These are phyloP conservation scores for Amphipyra berbera DNA, from an alignment of 2,888 invertebrate species.

Conservation along the genomic window DNA sequence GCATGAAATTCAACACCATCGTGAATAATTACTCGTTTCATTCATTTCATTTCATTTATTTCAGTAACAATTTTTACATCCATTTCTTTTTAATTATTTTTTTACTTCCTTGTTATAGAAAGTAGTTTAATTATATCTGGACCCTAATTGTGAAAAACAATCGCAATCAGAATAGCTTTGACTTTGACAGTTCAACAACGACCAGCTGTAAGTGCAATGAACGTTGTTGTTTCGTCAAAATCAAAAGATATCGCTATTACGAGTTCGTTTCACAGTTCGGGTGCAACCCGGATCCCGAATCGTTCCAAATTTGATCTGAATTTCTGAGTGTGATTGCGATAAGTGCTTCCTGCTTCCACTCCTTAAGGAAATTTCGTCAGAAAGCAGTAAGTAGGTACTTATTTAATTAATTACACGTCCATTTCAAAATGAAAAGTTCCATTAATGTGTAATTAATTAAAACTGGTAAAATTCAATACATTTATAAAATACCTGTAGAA, in stretches of 20 bases:
- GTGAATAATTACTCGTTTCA: constrained; percentile 30
- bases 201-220: no score
- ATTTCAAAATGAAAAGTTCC: constrained; percentile 7
- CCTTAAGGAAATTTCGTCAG: constrained; percentile 16
- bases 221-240: no score
- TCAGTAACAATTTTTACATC: no score
- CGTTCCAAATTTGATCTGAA: constrained; percentile 22
- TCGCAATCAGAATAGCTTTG: no score
- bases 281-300: constrained; percentile 11
- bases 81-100: no score
- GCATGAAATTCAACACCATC: constrained; percentile 26
- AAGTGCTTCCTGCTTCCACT: constrained; percentile 2
- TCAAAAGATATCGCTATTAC: no score
- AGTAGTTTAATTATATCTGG: constrained; percentile 23
- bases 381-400: constrained; percentile 14
- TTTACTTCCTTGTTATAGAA: constrained; percentile 20
- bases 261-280: no score
- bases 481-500: constrained; percentile 1
- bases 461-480: not conserved
- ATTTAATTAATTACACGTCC: constrained; percentile 9
- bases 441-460: not conserved
- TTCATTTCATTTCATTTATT: no score
- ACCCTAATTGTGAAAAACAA: not conserved
- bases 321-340: not conserved
- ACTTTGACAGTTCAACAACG: no score